These are phyloP conservation scores for Caenorhabditis briggsae DNA, from an alignment of 1,140 invertebrate species.

Conservation along the genomic window DNA sequence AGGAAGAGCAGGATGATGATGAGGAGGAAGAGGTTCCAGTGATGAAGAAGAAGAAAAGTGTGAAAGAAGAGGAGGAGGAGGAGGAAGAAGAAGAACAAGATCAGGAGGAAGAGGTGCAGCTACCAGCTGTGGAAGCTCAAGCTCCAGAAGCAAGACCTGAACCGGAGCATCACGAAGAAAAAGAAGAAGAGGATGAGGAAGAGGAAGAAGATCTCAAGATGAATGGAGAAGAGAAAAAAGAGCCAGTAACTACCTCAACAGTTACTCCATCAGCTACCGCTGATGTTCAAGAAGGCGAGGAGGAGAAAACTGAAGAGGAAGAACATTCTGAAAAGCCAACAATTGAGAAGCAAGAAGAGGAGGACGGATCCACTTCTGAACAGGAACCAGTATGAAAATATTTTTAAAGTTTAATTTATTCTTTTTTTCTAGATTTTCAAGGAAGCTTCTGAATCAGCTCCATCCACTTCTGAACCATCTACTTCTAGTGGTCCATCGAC, in stretches of 20 bases:
- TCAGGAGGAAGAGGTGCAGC: background rate
- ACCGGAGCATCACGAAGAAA: background rate
- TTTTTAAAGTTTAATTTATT: background rate
- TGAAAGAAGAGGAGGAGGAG: slow-evolving; percentile 11
- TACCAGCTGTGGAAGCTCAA: background rate
- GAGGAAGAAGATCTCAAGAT: background rate
- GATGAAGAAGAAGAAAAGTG: slow-evolving; percentile 16
- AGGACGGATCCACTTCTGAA: background rate
- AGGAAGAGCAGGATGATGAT: background rate
- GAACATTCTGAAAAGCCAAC: background rate
- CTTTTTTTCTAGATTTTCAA: background rate
- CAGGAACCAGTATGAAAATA: background rate
- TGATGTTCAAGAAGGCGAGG: background rate
- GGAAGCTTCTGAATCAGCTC: no score
- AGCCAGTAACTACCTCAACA: background rate
- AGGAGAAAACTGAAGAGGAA: slow-evolving; percentile 7
- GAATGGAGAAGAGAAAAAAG: background rate
- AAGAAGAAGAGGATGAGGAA: background rate
- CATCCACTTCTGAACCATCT: background rate
- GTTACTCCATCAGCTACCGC: background rate
- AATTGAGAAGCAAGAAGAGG: background rate
- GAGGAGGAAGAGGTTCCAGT: slow-evolving; percentile 37
- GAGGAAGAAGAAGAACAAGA: slow-evolving; percentile 23
- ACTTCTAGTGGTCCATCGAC: background rate
- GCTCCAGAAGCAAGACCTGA: background rate